Base-by-base conservation (phyloP, 2,888 invertebrate genomes). In the Cremastinae sp. region DNA sequence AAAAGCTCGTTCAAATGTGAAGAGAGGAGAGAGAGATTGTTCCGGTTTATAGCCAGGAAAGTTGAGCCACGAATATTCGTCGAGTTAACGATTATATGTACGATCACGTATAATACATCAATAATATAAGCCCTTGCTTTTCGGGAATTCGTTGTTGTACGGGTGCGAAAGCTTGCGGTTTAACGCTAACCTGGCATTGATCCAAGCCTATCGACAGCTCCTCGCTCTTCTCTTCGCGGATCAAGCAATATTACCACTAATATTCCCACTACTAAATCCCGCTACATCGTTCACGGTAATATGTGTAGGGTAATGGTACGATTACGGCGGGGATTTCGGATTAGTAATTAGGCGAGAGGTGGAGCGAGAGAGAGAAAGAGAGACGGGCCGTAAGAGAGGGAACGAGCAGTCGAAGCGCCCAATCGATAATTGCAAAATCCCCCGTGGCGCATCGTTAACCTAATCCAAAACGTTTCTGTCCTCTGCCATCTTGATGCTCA, bases 391-490 rank as follows among this genome's bases (percentile, higher is more conserved):
- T 2, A 28, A 28, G 28, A 28, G 28, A 5, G 28, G 28, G 5
- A 5, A 28, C 28, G 28, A 28, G 28, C 28, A 14, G 51, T 35
- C 12, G 64, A 56, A 66, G 66, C 61, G 71, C 65, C 55, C 61
- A 49, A 68, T 73, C 64, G 73, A 73, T 65, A 76, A 76, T 73
- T 65, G 68, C 64, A 12, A 69, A 69, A 69, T 69, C 69, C 64
- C 65, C 65, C 35, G 69, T 51, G 76, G 64, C 28, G 28, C 69
- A 47, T 53, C 64, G 64, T 73, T 53, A 47, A 49, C 9, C 35
- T 43, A 70, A 43, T 59, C 62, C 41, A 37, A 37, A 10, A 7
- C n/a, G 10, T 22, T 20, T 41, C 39, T 47, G 43, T 22, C 53
- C 53, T 35, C 41, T 58, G 16, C 35, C 70, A 35, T 47, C 56